Evolutionary conservation across 2,797 vertebrate genomes (phyloP).

Genomic region (Thalassophryne amazonica): DNA sequence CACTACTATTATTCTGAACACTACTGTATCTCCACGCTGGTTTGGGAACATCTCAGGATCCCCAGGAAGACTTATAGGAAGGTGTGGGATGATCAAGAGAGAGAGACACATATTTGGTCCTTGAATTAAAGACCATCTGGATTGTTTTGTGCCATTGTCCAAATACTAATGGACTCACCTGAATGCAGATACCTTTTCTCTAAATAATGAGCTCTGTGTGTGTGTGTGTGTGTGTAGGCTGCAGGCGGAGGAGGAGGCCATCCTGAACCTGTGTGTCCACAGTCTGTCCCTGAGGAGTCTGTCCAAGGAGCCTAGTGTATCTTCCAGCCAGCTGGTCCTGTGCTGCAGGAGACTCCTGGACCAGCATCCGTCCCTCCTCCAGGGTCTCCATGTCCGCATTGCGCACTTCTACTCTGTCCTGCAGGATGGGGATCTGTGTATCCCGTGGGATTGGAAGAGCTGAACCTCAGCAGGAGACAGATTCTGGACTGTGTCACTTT

Average conservation of each 20-base stretch:
- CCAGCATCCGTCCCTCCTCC: constrained; percentile 75
- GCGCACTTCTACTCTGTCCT: constrained; percentile 94
- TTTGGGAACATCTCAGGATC: no score
- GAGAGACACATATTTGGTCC: no score
- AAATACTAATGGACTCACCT: no score
- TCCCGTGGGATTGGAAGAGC: constrained; percentile 95
- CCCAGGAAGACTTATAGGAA: no score
- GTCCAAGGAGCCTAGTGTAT: constrained; percentile 90
- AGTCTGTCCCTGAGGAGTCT: constrained; percentile 82
- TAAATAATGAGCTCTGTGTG: no score
- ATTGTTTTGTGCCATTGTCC: no score
- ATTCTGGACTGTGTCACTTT: no score
- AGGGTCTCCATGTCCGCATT: constrained; percentile 86
- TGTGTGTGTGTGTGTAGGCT: constrained; percentile 70
- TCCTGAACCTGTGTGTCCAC: constrained; percentile 74
- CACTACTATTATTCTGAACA: no score
- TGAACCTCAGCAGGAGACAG: constrained; percentile 42
- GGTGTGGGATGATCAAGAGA: no score
- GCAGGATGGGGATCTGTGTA: constrained; percentile 93
- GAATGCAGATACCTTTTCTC: no score
- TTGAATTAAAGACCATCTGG: no score
- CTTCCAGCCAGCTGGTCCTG: constrained; percentile 87
- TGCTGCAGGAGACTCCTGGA: constrained; percentile 86
- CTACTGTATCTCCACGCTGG: no score
- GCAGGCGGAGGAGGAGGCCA: constrained; percentile 79